phyloP scores from a whole-genome alignment of 2,888 invertebrate species.

The Matsumyia berberina region DNA sequence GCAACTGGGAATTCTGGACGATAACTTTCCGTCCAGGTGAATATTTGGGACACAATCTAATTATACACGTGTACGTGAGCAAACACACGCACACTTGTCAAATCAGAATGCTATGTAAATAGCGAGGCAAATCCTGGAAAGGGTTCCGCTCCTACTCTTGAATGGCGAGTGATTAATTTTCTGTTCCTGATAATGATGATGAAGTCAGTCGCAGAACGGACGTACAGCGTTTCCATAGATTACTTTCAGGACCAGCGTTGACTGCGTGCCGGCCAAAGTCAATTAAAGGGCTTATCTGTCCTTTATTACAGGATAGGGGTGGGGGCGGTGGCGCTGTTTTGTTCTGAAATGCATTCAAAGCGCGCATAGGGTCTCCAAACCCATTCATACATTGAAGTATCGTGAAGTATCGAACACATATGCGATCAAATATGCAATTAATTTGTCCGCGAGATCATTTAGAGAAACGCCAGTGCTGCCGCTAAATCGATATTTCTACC shows the following conservation, averaged over 20 bases:
- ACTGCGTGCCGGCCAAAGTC: slow-evolving; percentile 46
- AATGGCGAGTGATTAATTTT: slow-evolving; percentile 67
- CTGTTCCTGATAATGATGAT: slow-evolving; percentile 49
- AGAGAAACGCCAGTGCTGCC: slow-evolving; percentile 20
- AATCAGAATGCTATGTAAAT: slow-evolving; percentile 22
- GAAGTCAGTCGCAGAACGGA: slow-evolving; percentile 55
- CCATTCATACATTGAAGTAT: slow-evolving; percentile 6
- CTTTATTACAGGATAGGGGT: not conserved
- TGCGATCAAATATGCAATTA: slow-evolving; percentile 74
- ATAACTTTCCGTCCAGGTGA: slow-evolving; percentile 37
- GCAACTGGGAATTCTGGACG: slow-evolving; percentile 9
- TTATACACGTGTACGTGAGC: slow-evolving; percentile 12
- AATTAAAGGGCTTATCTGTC: slow-evolving; percentile 66
- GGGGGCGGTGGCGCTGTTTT: slow-evolving; percentile 24
- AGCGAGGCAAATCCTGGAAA: slow-evolving; percentile 19
- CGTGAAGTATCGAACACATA: slow-evolving; percentile 24
- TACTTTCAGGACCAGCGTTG: slow-evolving; percentile 37
- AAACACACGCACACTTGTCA: slow-evolving; percentile 5
- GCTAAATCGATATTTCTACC: slow-evolving; percentile 43
- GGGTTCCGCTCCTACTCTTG: not conserved
- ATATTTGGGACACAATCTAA: slow-evolving; percentile 27
- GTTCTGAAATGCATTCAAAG: slow-evolving; percentile 65
- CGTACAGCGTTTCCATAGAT: slow-evolving; percentile 54
- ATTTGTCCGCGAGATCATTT: slow-evolving; percentile 50
- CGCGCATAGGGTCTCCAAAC: slow-evolving; percentile 3